Conservation (phyloP, 2,888 invertebrate genomes). For the Cistogaster globosa region DNA sequence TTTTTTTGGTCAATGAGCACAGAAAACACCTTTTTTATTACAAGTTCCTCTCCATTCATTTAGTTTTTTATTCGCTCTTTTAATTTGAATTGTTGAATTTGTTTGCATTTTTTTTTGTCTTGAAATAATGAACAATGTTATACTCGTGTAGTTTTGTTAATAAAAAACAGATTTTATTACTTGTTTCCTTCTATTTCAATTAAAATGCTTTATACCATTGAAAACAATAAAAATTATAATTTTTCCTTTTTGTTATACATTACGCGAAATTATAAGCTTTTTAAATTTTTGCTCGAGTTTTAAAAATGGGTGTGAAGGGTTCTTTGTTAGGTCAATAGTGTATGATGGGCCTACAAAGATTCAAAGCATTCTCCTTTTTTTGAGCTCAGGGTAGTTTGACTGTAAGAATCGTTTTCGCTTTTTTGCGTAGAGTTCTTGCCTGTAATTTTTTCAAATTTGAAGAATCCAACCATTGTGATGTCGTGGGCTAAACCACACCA, state of each 20-base stretch:
- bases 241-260: background rate
- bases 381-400: too few species aligned
- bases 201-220: constrained; percentile 37
- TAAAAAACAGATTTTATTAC: constrained; percentile 60
- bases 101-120: constrained; percentile 15
- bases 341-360: too few species aligned
- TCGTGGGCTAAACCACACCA: too few species aligned
- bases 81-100: constrained; percentile 44
- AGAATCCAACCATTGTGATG: too few species aligned
- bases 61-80: background rate
- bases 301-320: background rate
- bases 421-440: too few species aligned
- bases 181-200: constrained; percentile 45
- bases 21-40: constrained; percentile 56
- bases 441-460: too few species aligned
- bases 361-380: too few species aligned
- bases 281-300: background rate
- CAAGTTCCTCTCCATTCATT: constrained; percentile 8
- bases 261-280: background rate
- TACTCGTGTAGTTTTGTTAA: constrained; percentile 16
- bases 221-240: constrained; percentile 32
- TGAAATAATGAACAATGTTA: constrained; percentile 29
- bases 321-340: background rate
- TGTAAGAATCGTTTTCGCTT: too few species aligned
- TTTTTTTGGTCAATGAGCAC: constrained; percentile 59